Conservation (phyloP, 2,113 vertebrate genomes). For the Hydrochoerus hydrochaeris region DNA sequence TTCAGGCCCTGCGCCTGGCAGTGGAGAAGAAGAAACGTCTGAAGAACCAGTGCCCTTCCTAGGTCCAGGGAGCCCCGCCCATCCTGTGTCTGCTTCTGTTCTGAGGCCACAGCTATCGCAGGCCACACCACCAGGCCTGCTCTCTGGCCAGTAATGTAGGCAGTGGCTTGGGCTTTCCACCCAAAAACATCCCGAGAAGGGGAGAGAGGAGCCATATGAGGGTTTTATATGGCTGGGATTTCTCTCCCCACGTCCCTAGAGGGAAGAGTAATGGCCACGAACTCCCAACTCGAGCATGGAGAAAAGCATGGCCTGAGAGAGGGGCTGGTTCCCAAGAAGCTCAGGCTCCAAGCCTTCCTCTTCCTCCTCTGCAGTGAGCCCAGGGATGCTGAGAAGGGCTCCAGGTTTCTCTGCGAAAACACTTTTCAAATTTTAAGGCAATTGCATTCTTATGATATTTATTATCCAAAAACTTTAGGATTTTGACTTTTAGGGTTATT, state of each 20-base stretch:
- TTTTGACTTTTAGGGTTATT: slow-evolving; percentile 39
- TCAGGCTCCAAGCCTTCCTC: neutral
- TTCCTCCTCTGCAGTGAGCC: neutral
- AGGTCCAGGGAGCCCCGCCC: neutral
- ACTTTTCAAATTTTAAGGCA: slow-evolving; percentile 3
- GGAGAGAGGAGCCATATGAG: neutral
- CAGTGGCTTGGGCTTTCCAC: neutral
- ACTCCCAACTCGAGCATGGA: neutral
- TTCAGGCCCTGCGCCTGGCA: slow-evolving; percentile 80
- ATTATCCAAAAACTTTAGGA: neutral
- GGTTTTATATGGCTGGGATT: neutral
- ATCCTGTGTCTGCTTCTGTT: neutral
- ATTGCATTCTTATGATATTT: slow-evolving; percentile 8
- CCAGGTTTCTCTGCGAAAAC: neutral
- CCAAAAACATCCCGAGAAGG: neutral
- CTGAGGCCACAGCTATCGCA: neutral
- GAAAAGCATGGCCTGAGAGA: neutral
- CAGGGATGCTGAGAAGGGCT: neutral
- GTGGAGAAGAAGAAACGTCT: slow-evolving; percentile 83
- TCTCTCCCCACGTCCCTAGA: neutral
- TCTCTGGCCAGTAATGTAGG: neutral
- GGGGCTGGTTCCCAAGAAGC: neutral
- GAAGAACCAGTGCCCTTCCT: slow-evolving; percentile 29
- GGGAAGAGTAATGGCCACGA: neutral
- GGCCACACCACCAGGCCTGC: accelerated